Evolutionary conservation across 2,888 invertebrate species (phyloP), one percentile per base, ranked within the genome.

Genomic region (Phengaris alcon): DNA sequence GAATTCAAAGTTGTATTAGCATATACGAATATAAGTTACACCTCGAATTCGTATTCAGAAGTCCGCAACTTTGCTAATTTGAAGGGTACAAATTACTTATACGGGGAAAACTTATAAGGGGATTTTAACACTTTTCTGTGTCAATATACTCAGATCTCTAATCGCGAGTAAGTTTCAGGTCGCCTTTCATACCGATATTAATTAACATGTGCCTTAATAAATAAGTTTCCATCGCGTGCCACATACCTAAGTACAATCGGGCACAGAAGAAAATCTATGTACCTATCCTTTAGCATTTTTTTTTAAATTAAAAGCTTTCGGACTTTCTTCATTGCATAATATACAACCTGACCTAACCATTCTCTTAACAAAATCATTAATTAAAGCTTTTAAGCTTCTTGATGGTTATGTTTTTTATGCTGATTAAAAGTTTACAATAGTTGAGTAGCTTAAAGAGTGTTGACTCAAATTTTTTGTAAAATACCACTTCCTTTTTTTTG

Each of bases 111-210:
- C 84, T 85, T 87, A 84, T 84, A 82, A 84, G 81, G 82, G 82
- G 81, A 85, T 82, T 82, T 83, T 81, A 84, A 84, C 82, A 79
- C 84, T 84, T 85, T 86, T 86, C 85, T 85, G 82, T 83, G 83
- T 85, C 81, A 81, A 84, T 88, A 86, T 79, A 82, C 83, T 82
- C 88, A 86, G 84, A 86, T 86, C 88, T 84, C 83, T 86, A 86
- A 90, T 89, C 86, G 85, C 80, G 90, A 91, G 88, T 91, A 90
- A 91, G 88, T 91, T 92, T 91, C 83, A 90, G 91, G 91, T 86
- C 84, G 84, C 89, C 89, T 88, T 90, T 90, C 88, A 89, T 84
- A 84, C 85, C 82, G 83, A 86, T 89, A 90, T 90, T 91, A 91
- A 93, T 92, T 91, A 91, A 77, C 77, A 76, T 74, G 69, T 79